Evolutionary conservation across 2,797 vertebrate species (phyloP), one percentile per base, ranked within the genome.

Genomic region (Hypotaenidia okinawae): DNA sequence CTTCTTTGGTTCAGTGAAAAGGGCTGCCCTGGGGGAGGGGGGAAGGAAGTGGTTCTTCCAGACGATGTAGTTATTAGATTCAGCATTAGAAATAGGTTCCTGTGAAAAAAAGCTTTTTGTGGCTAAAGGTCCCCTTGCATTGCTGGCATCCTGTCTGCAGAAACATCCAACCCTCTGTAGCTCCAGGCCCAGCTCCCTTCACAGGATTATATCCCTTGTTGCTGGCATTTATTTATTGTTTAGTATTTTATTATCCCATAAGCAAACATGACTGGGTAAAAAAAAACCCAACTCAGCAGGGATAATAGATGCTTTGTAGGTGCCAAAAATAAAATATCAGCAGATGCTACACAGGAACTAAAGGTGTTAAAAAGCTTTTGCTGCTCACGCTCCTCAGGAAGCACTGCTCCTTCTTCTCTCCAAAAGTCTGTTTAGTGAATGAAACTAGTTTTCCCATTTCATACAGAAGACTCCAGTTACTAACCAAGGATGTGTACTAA

Each of bases 331-430:
- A n/a, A 91, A 74, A 32, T 8, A 41, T 10, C 28, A 51, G 62
- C 59, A 86, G 85, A 66, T 63, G 69, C 77, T 11, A 12, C 19
- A 5, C 49, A 39, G 88, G 89, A 86, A 52, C 80, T 58, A 11
- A 84, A 94, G 79, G 85, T 88, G 79, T 63, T 63, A 52, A 78
- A 51, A 67, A 85, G 63, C 59, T 92, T 72, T 54, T 9, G 2
- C 55, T 70, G 25, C 83, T 82, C 4, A 1, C 67, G 84, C 35
- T 90, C 52, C 75, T 90, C 2, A 41, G 81, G 81, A 80, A 85
- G 55, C 0, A 7, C 41, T 2, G 10, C 23, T 82, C 62, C 70
- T 72, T 73, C 45, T 23, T 43, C 51, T 11, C 76, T 32, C 47
- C 0, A 1, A 15, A n/a, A 9, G 52, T 37, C 47, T 37, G 13